Evolutionary conservation across 2,797 vertebrate genomes (phyloP).

Genomic region (Tadarida brasiliensis): DNA sequence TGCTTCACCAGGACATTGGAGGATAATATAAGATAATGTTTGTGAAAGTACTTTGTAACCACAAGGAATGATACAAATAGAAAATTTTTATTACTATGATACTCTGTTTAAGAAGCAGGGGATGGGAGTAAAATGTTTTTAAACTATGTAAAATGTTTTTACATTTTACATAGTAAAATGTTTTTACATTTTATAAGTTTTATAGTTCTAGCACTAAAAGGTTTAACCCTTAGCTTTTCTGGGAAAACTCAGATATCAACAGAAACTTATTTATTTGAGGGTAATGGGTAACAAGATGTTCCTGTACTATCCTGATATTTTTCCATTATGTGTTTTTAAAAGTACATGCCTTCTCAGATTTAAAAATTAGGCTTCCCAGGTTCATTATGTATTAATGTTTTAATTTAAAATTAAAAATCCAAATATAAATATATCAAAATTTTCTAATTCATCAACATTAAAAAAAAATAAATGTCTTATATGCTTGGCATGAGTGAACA

Average conservation of each 20-base stretch:
- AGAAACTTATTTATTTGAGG: constrained; percentile 27
- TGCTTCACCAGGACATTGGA: constrained; percentile 43
- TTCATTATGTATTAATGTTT: background rate
- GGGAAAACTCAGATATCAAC: constrained; percentile 54
- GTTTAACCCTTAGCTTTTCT: constrained; percentile 63
- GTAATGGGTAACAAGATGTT: constrained; percentile 32
- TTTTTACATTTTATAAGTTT: constrained; percentile 72
- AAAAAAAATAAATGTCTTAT: background rate
- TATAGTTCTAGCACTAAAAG: constrained; percentile 63
- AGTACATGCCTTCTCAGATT: background rate
- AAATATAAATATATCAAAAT: constrained; percentile 32
- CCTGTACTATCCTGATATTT: background rate
- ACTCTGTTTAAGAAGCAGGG: constrained; percentile 66
- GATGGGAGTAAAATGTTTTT: constrained; percentile 67
- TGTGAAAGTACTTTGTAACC: constrained; percentile 68
- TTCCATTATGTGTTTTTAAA: background rate
- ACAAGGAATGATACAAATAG: constrained; percentile 55
- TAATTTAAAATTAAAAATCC: constrained; percentile 23
- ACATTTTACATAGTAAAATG: constrained; percentile 73
- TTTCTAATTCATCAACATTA: constrained; percentile 15
- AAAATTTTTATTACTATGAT: constrained; percentile 69
- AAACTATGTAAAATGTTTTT: constrained; percentile 75
- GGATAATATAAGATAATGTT: constrained; percentile 62
- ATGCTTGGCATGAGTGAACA: background rate
- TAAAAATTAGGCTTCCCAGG: background rate